Evolutionary conservation across 2,888 invertebrate species (phyloP).

Genomic region (Morinoia aosen): DNA sequence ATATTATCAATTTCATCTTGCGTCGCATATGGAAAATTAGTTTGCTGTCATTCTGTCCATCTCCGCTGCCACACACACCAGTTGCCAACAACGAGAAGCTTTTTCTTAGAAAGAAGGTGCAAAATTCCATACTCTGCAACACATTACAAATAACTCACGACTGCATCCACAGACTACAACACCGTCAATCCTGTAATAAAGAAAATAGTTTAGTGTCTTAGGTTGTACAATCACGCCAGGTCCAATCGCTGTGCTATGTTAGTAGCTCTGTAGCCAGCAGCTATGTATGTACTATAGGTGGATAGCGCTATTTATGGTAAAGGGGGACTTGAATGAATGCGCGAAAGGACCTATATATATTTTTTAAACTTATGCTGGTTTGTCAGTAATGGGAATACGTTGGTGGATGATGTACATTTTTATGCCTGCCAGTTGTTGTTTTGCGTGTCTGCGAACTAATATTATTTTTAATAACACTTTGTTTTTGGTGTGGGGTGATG

Average conservation of each 20-base stretch:
- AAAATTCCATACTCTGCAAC: no score
- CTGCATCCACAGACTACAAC: background rate
- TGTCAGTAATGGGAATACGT: background rate
- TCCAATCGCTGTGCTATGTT: conserved; percentile 3
- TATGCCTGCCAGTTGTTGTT: background rate
- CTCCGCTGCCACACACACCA: no score
- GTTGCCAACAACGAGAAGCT: no score
- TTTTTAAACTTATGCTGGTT: background rate
- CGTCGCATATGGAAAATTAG: no score
- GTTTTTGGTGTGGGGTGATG: no score
- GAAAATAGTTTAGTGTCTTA: background rate
- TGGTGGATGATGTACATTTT: background rate
- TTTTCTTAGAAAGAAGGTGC: no score
- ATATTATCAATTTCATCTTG: no score
- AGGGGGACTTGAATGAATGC: background rate
- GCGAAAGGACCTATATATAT: background rate
- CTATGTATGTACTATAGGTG: background rate
- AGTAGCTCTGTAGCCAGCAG: background rate
- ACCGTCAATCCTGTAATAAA: background rate
- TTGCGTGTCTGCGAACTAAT: background rate
- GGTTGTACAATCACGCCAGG: background rate
- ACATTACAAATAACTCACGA: background rate
- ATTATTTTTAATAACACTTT: no score
- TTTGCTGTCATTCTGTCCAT: no score
- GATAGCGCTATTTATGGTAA: background rate